Conservation (phyloP, 1,140 invertebrate genomes). For the Ptiloglossa arizonensis region DNA sequence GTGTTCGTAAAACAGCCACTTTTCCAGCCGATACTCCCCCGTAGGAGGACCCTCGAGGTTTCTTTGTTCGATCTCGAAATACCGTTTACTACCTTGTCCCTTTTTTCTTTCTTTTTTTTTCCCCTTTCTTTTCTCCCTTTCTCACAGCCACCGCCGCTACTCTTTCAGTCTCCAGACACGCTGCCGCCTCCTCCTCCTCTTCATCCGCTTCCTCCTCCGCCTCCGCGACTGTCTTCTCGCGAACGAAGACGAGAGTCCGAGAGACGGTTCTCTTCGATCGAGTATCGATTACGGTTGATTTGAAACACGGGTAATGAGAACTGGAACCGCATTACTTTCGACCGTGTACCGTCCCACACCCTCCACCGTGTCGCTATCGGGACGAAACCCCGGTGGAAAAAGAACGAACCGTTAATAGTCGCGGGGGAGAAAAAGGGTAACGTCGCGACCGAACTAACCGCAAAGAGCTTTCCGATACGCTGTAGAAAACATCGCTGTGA, state of each 20-base stretch:
- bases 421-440: conserved; percentile 20
- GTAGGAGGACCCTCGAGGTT: conserved; percentile 64
- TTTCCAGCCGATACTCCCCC: conserved; percentile 59
- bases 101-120: background rate
- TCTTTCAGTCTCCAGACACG: background rate
- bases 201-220: too few species aligned
- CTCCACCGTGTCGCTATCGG: background rate
- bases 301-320: conserved; percentile 56
- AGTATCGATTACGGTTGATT: conserved; percentile 64
- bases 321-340: conserved; percentile 35
- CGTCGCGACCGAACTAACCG: conserved; percentile 54
- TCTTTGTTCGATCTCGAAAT: conserved; percentile 67
- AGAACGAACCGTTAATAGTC: conserved; percentile 54
- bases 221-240: background rate
- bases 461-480: conserved; percentile 64
- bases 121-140: background rate
- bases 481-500: conserved; percentile 20
- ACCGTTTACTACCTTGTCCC: conserved; percentile 34
- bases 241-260: conserved; percentile 23
- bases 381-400: background rate
- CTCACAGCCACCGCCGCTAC: too few species aligned
- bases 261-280: conserved; percentile 52
- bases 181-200: too few species aligned
- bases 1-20: conserved; percentile 73
- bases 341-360: too few species aligned